phyloP scores from a whole-genome alignment of 2,113 vertebrate species.

The Chloroceryle aenea region DNA sequence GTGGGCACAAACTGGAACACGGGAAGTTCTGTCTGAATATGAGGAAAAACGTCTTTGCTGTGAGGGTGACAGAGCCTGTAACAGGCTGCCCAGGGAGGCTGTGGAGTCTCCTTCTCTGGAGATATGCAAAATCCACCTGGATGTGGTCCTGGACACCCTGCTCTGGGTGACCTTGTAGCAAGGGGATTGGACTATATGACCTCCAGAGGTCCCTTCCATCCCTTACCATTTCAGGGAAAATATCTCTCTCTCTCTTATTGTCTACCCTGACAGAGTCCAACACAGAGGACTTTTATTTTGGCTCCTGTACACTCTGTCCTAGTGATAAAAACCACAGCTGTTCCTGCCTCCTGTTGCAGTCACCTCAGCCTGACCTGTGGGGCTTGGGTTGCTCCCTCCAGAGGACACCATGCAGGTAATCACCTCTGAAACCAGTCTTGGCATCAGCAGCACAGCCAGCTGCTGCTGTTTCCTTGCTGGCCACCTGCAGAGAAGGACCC shows the following conservation, averaged over 20 bases:
- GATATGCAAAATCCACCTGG: no score
- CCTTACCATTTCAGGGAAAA: not conserved
- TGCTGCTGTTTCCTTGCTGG: not conserved
- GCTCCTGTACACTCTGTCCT: not conserved
- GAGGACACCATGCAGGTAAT: not conserved
- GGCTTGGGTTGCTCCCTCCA: not conserved
- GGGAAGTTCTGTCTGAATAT: no score
- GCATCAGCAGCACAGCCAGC: not conserved
- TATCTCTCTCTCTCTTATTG: not conserved
- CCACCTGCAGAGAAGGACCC: not conserved
- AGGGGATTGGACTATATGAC: no score
- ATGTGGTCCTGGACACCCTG: no score
- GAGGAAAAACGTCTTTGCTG: no score
- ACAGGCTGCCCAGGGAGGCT: no score
- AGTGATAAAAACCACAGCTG: constrained; percentile 4
- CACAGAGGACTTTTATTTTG: not conserved
- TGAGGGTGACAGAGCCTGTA: no score
- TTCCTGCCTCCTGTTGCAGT: constrained; percentile 3
- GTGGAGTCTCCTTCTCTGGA: no score
- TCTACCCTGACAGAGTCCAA: not conserved
- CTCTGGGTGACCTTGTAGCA: no score
- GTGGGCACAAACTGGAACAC: no score
- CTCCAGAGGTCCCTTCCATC: no score
- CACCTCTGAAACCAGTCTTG: not conserved
- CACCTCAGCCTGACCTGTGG: not conserved